Conservation (phyloP, 2,888 invertebrate genomes). For the Coleophora deauratella region DNA sequence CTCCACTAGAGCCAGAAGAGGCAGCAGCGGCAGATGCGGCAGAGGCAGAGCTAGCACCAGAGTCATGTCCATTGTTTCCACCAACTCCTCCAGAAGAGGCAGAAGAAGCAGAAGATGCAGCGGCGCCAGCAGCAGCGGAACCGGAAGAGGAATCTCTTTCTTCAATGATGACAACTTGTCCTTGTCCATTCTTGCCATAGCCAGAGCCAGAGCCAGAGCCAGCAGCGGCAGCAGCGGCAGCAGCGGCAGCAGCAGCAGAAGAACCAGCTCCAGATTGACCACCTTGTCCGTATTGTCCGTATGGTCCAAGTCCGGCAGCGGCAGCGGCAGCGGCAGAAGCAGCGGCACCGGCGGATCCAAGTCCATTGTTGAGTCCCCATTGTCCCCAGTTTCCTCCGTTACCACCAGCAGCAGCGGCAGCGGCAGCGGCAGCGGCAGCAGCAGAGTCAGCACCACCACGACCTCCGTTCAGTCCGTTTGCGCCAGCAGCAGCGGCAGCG, state of each 20-base stretch:
- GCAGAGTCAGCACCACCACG: constrained; percentile 6
- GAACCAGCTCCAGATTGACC: neutral
- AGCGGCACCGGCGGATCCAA: neutral
- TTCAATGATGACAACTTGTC: neutral
- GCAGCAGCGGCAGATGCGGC: neutral
- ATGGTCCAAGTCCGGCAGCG: neutral
- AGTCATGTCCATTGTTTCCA: too few species aligned
- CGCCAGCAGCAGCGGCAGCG: neutral
- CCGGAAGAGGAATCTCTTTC: constrained; percentile 2
- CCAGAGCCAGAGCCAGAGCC: neutral
- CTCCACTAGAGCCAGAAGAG: neutral
- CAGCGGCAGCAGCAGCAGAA: constrained; percentile 6
- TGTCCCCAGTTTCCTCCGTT: neutral
- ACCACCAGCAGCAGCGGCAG: constrained; percentile 2
- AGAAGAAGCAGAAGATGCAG: neutral
- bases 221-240: constrained; percentile 7
- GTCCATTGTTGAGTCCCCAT: too few species aligned
- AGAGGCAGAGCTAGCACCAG: too few species aligned
- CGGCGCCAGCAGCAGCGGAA: constrained; percentile 10
- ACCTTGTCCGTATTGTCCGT: constrained; percentile 3
- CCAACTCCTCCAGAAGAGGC: too few species aligned
- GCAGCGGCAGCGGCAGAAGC: neutral
- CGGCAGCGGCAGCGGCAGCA: neutral
- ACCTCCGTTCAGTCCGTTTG: constrained; percentile 6
- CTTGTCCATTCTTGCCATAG: neutral